Evolutionary conservation across 2,113 vertebrate genomes (phyloP), one percentile per base, ranked within the genome.

Genomic region (Oncorhynchus tshawytscha): DNA sequence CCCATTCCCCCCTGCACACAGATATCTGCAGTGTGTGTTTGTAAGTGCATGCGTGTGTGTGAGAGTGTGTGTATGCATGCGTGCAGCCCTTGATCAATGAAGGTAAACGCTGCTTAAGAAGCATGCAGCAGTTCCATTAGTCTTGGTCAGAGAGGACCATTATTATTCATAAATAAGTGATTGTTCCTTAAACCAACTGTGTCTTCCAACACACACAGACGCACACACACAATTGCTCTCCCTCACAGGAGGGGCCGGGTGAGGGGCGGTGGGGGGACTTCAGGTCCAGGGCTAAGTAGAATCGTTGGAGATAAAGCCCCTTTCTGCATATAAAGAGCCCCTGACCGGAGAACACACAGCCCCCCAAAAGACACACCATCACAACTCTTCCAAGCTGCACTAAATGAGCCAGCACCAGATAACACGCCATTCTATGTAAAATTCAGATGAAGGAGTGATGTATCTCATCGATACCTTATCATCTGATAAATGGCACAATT

Each of bases 111-210:
- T 80, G 79, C 92, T 92, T 86, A 69, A 72, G 72, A 84, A 31
- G 88, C 93, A 92, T 74, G 89, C 91, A 91, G 92, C 92, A 92
- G 91, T 93, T 94, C 91, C 94, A 94, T 96, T 95, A 94, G 93
- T 88, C 92, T 78, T 86, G 91, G 91, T 91, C 92, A 91, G 91
- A 92, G 90, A 89, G 91, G 87, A 87, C 84, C 91, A 94, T 95
- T 94, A 94, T 95, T 94, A 95, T 95, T 95, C 94, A 95, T 92
- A 95, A 92, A 90, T 85, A 72, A 81, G 89, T 80, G 85, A 95
- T 94, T 94, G 92, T 91, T 94, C 92, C 91, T 90, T 93, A 90
- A 92, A 91, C 88, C 95, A 96, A 95, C 89, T 27, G 39, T 45
- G 39, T 45, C 39, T 45, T 11, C 39, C 31, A 94, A 86, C 80